phyloP scores from a whole-genome alignment of 2,888 invertebrate genomes.

The Empis stercorea region DNA sequence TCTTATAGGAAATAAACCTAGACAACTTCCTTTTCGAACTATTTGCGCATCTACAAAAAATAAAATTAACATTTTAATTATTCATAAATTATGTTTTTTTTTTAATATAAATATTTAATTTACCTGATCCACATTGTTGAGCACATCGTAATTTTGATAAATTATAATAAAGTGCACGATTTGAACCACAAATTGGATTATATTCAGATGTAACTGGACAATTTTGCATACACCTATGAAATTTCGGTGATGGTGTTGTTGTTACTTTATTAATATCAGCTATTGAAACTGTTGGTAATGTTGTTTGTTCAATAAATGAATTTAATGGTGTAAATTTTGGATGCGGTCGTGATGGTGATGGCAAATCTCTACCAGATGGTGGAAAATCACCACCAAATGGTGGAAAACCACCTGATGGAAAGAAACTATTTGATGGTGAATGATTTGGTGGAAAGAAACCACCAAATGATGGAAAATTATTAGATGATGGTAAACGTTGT shows the following conservation, averaged over 20 bases:
- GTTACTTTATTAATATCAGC: conserved; percentile 19
- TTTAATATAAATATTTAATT: conserved; percentile 7
- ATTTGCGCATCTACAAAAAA: conserved; percentile 23
- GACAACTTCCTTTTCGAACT: conserved; percentile 26
- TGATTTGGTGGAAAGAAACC: no score
- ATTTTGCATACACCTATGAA: conserved; percentile 22
- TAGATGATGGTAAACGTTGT: no score
- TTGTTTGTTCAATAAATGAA: background rate
- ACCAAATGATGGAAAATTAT: no score
- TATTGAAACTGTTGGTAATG: conserved; percentile 14
- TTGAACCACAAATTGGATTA: conserved; percentile 32
- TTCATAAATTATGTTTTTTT: no score
- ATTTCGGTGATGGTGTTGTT: conserved; percentile 19
- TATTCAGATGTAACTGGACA: conserved; percentile 32
- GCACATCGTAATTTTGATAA: conserved; percentile 31
- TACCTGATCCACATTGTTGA: conserved; percentile 28
- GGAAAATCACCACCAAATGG: no score
- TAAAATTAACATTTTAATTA: background rate
- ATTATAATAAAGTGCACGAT: conserved; percentile 26
- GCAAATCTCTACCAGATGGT: no score
- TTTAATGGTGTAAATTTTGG: background rate
- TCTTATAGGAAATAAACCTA: conserved; percentile 25
- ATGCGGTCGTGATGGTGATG: no score
- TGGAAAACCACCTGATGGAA: no score
- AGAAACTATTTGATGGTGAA: no score